Percentiles rank a stretch among this genome's conserved stretches.
Conservation (phyloP, 2,888 invertebrate species). For the Pammene fasciana region DNA sequence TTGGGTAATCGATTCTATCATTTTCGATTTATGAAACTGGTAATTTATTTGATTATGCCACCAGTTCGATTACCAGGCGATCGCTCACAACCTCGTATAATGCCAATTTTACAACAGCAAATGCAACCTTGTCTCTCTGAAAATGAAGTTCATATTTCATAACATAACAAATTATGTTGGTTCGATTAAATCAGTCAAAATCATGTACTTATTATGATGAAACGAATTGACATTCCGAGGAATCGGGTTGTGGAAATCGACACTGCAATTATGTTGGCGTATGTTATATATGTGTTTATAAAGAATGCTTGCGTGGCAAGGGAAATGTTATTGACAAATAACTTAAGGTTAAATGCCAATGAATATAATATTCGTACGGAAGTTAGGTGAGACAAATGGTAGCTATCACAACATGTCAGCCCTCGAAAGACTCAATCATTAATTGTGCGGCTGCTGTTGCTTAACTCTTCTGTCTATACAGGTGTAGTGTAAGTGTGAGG, state of each 20-base stretch:
- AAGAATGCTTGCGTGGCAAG: slow-evolving; percentile 18
- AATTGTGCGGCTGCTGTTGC: not conserved
- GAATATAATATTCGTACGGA: not conserved
- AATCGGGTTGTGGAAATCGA: slow-evolving; percentile 29
- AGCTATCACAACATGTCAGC: slow-evolving; percentile 16
- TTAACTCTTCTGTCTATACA: not conserved
- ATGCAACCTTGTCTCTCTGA: not conserved
- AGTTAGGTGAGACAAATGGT: slow-evolving; percentile 23
- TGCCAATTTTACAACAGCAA: slow-evolving; percentile 2
- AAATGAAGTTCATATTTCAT: slow-evolving; percentile 10
- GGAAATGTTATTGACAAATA: slow-evolving; percentile 22
- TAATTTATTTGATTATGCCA: slow-evolving; percentile 28
- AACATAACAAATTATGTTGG: not conserved
- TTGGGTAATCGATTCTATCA: slow-evolving; percentile 27
- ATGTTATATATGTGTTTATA: slow-evolving; percentile 7
- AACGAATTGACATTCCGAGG: slow-evolving; percentile 24
- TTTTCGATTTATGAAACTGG: slow-evolving; percentile 27
- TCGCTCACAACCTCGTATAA: slow-evolving; percentile 1
- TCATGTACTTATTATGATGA: slow-evolving; percentile 16
- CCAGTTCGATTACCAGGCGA: slow-evolving; percentile 7
- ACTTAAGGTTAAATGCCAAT: slow-evolving; percentile 18
- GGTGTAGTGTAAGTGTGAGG: not conserved
- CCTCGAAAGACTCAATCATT: slow-evolving; percentile 13
- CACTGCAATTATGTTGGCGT: slow-evolving; percentile 17
- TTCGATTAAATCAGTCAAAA: slow-evolving; percentile 13